Base-by-base conservation (phyloP, 1,140 invertebrate genomes). In the Pygmarrhopalites habei region DNA sequence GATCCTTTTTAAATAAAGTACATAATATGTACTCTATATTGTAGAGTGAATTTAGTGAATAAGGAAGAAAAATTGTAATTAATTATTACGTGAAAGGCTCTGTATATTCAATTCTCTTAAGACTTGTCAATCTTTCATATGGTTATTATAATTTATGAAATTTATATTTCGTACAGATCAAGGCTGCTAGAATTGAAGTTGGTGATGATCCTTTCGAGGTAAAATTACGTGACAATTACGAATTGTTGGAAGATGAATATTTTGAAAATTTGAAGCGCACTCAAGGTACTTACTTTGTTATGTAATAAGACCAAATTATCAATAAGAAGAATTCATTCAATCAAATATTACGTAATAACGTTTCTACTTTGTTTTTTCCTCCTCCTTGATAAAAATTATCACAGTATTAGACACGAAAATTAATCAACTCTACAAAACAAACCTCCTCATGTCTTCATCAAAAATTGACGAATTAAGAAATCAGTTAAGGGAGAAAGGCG, bases 201-300 rank as follows among this genome's bases (percentile, higher is more conserved):
- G 88, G 87, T 66, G 96, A 99, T 76, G 95, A 99, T 84, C 93
- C 94, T 1, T 98, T 99, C 75, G 95, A 99, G 79, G 92, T 98
- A 0, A 92, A 91, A 73, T 78, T 99, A 2, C 82, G 93, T 1
- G 92, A 97, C 72, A 98, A 97, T 76, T 98, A 94, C 75, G 94
- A 97, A 73, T 78, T 98, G 0, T 73, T 97, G 23, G 92, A 93
- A 73, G 95, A 99, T 74, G 96, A 99, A 76, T 95, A 94, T 71
- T 87, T 90, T 72, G 95, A 99, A 74, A 93, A 89, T 73, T 80
- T 94, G 65, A 95, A 96, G 74, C 78, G 96, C n/a, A 83, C 87
- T 62, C 84, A 88, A 58, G n/a, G n/a, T n/a, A n/a, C n/a, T n/a
- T n/a, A n/a, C n/a, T n/a, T n/a, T n/a, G n/a, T n/a, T n/a, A n/a